A percentile compares a stretch with the other conserved stretches of the same genome.
Conservation (phyloP, 2,888 invertebrate species). For the Trissolcus brochymenae region DNA sequence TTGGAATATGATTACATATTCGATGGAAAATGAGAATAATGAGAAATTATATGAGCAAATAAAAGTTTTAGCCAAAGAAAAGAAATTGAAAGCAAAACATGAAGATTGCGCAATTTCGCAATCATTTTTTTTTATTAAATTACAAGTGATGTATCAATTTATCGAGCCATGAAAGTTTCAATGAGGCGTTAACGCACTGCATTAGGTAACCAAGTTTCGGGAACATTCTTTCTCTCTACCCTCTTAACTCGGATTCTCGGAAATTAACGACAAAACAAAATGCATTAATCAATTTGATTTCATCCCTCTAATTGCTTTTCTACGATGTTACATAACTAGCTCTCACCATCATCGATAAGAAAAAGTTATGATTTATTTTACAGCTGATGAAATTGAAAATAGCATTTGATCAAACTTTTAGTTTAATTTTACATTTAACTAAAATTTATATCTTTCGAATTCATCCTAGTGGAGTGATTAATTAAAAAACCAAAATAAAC, state of each 20-base stretch:
- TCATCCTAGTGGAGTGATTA: background rate
- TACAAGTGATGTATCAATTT: constrained; percentile 21
- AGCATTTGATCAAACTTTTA: background rate
- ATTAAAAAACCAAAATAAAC: background rate
- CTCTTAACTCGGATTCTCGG: background rate
- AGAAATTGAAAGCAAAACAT: too few relatives aligned
- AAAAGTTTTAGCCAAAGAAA: too few relatives aligned
- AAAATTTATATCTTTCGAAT: too few relatives aligned
- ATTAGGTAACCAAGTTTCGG: constrained; percentile 24
- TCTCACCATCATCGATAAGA: background rate
- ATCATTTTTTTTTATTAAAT: background rate
- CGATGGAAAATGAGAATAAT: too few relatives aligned
- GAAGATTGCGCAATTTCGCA: background rate
- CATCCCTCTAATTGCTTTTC: constrained; percentile 1
- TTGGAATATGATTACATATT: too few relatives aligned
- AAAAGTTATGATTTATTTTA: background rate
- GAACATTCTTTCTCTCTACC: constrained; percentile 1
- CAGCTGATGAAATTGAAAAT: background rate
- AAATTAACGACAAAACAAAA: constrained; percentile 24
- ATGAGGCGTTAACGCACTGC: constrained; percentile 25
- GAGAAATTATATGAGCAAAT: too few relatives aligned
- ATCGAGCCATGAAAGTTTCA: constrained; percentile 25
- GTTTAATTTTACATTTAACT: background rate
- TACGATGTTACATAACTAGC: background rate
- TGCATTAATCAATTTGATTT: constrained; percentile 15